Conservation (phyloP, 2,113 vertebrate species). For the Corydoras sp. region DNA sequence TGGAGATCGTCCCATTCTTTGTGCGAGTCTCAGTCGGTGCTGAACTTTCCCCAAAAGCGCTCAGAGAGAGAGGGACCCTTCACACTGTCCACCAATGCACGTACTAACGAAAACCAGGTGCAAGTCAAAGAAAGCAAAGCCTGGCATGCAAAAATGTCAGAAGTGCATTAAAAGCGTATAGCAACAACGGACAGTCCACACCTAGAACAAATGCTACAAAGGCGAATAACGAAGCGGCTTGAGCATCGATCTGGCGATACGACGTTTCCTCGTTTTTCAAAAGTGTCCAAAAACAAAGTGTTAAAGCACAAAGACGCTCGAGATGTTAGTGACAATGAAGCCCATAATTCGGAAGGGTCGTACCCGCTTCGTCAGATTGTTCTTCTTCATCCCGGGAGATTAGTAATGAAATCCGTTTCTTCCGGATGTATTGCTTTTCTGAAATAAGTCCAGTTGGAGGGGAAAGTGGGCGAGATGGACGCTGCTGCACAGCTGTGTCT, state of each 20-base stretch:
- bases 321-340: slow-evolving; percentile 12
- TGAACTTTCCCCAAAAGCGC: slow-evolving; percentile 16
- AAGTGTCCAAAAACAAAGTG: slow-evolving; percentile 10
- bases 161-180: slow-evolving; percentile 3
- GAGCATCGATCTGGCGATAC: background rate
- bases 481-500: slow-evolving; percentile 15
- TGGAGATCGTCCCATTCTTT: slow-evolving; percentile 50
- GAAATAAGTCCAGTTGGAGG: background rate
- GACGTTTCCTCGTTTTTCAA: background rate
- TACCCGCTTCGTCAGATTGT: slow-evolving; percentile 73
- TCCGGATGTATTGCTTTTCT: slow-evolving; percentile 26
- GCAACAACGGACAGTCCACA: slow-evolving; percentile 14
- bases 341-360: slow-evolving; percentile 37
- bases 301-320: slow-evolving; percentile 9
- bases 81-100: background rate
- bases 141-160: slow-evolving; percentile 5
- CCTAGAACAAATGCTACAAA: slow-evolving; percentile 8
- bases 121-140: background rate
- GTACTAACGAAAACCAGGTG: slow-evolving; percentile 2
- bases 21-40: slow-evolving; percentile 5
- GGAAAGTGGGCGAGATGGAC: slow-evolving; percentile 5
- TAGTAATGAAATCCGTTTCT: slow-evolving; percentile 19
- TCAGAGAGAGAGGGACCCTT: background rate
- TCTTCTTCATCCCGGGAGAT: slow-evolving; percentile 71
- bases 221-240: background rate